phyloP scores from a whole-genome alignment of 2,113 vertebrate genomes.

The Dryoscopus gambensis region DNA sequence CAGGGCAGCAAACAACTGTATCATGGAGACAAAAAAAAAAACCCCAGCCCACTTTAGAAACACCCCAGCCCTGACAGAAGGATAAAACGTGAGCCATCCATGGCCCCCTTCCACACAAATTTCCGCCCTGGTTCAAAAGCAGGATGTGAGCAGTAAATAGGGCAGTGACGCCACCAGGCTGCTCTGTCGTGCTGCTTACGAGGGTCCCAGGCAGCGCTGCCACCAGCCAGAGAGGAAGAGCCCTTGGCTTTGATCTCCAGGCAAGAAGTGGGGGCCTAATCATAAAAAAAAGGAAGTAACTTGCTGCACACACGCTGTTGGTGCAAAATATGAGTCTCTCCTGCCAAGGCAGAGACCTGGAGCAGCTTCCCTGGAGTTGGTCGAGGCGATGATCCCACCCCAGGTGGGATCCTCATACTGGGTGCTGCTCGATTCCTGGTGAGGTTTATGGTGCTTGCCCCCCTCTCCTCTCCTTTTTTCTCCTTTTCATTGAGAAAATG shows the following conservation, averaged over 20 bases:
- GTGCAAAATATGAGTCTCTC: background rate
- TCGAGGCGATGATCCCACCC: fast-evolving
- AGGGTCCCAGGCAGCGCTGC: background rate
- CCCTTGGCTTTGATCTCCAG: background rate
- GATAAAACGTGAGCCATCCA: fast-evolving
- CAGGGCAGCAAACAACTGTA: background rate
- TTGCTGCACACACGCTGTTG: background rate
- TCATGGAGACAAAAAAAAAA: fast-evolving
- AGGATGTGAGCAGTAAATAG: background rate
- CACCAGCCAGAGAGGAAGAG: background rate
- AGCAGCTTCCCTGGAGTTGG: background rate
- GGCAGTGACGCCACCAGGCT: background rate
- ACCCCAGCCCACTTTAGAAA: fast-evolving
- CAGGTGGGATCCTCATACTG: background rate
- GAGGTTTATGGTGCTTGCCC: background rate
- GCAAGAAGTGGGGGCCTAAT: background rate
- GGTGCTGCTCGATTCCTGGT: background rate
- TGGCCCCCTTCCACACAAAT: fast-evolving
- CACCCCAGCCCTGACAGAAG: background rate
- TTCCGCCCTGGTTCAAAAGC: background rate
- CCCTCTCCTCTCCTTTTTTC: fast-evolving
- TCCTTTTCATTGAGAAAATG: background rate
- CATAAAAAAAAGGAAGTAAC: background rate
- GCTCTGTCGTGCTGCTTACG: background rate
- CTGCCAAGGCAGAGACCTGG: background rate